Conservation (phyloP, 2,888 invertebrate genomes). For the Drosophila meridionalis region DNA sequence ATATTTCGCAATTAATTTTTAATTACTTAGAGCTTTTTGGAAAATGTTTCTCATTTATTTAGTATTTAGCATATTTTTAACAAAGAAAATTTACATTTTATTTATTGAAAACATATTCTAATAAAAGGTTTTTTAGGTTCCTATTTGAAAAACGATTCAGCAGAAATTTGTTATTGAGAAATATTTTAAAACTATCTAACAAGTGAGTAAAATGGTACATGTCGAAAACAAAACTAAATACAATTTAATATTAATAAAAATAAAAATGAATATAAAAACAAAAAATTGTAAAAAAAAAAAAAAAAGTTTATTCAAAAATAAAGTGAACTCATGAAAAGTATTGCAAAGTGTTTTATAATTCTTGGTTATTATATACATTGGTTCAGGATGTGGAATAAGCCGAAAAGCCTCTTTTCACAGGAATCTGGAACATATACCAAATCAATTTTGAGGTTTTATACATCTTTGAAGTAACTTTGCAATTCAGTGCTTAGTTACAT, state of each 20-base stretch:
- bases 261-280: conserved; percentile 33
- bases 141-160: conserved; percentile 5
- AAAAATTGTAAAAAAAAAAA: conserved; percentile 67
- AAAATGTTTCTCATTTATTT: conserved; percentile 63
- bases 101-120: conserved; percentile 51
- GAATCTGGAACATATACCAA: too few relatives aligned
- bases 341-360: background rate
- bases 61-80: conserved; percentile 47
- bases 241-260: conserved; percentile 17
- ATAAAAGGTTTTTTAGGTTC: conserved; percentile 7
- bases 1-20: conserved; percentile 35
- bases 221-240: conserved; percentile 40
- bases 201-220: conserved; percentile 48
- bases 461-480: too few relatives aligned
- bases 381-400: background rate
- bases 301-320: conserved; percentile 62
- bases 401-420: background rate
- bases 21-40: conserved; percentile 31
- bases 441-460: too few relatives aligned
- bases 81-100: conserved; percentile 24
- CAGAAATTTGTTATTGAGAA: conserved; percentile 21
- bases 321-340: conserved; percentile 63
- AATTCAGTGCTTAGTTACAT: too few relatives aligned
- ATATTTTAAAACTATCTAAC: conserved; percentile 26
- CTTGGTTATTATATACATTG: background rate